These are phyloP conservation scores for Elephas maximus DNA, from an alignment of 2,113 vertebrate species.

Conservation along the genomic window DNA sequence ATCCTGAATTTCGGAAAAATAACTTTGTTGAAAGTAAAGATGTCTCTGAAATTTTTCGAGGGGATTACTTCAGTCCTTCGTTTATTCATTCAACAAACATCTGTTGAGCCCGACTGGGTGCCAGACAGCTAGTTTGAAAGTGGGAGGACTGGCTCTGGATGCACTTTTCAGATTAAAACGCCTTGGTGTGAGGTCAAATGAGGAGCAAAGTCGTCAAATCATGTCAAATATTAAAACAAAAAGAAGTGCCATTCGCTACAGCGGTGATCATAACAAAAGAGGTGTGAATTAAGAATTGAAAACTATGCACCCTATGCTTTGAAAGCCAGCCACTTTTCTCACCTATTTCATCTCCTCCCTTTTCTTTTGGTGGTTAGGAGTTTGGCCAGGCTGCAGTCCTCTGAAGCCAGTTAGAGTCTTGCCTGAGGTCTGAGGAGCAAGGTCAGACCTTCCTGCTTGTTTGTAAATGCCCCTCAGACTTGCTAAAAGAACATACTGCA, in stretches of 20 bases:
- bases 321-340: neutral
- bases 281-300: conserved; percentile 24
- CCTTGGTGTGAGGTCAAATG: neutral
- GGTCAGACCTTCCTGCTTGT: neutral
- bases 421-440: neutral
- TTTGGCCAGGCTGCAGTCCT: neutral
- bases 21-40: neutral
- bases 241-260: neutral
- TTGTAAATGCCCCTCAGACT: conserved; percentile 26
- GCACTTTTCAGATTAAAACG: conserved; percentile 54
- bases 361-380: neutral
- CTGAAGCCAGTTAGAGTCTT: neutral
- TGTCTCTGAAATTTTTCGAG: neutral
- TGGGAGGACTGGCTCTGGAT: neutral
- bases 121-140: neutral
- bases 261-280: conserved; percentile 13
- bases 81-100: conserved; percentile 66
- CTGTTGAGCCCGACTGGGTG: neutral
- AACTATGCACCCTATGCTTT: neutral
- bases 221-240: neutral
- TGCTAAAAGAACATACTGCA: neutral
- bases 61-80: neutral
- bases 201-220: conserved; percentile 8
- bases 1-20: neutral
- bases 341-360: neutral